A percentile compares a stretch with the other conserved stretches of the same genome.
phyloP scores from a whole-genome alignment of 2,113 vertebrate species.

The Macaca fascicularis region T2T-MFA8v1.1 NC_088375.1:192265001-192265500 shows the following conservation, averaged over 20 bases:
- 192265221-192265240: background rate
- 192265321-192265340: background rate
- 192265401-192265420: background rate
- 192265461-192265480: background rate
- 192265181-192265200: background rate
- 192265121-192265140: background rate
- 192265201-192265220: background rate
- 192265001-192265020: background rate
- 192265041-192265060: background rate
- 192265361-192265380: background rate
- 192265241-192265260: background rate
- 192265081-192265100: background rate
- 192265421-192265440: background rate
- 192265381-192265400: background rate
- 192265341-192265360: background rate
- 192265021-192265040: background rate
- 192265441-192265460: background rate
- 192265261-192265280: background rate
- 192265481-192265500: background rate
- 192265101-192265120: background rate
- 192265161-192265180: background rate
- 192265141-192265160: background rate
- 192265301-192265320: background rate
- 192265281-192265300: background rate
- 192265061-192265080: background rate